A percentile compares a stretch with the other conserved stretches of the same genome.
phyloP scores from a whole-genome alignment of 2,888 invertebrate species.

The Pheosia tremula region DNA sequence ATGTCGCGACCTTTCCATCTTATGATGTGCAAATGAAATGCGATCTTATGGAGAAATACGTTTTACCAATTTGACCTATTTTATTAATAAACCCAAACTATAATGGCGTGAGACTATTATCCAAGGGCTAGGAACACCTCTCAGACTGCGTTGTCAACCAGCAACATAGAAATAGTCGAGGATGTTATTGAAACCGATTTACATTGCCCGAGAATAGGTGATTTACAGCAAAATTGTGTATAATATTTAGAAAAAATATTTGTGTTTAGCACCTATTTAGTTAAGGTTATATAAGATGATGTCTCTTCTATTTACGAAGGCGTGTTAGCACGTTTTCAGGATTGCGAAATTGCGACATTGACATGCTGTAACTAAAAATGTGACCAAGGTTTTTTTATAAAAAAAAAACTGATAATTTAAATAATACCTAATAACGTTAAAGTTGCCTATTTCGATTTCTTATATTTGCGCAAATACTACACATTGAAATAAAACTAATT shows the following conservation, averaged over 20 bases:
- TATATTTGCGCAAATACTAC: too few relatives aligned
- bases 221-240: too few relatives aligned
- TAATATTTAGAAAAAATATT: background rate
- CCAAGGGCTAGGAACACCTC: background rate
- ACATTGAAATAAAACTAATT: too few relatives aligned
- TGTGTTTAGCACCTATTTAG: background rate
- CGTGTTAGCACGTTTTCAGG: conserved; percentile 4
- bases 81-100: too few relatives aligned
- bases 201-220: background rate
- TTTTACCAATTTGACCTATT: too few relatives aligned
- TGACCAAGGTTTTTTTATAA: conserved; percentile 2
- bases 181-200: background rate
- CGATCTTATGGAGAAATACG: too few relatives aligned
- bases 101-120: too few relatives aligned
- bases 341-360: conserved; percentile 7
- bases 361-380: background rate
- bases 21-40: too few relatives aligned
- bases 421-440: background rate
- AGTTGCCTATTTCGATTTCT: too few relatives aligned
- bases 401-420: background rate
- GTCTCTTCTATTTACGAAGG: background rate
- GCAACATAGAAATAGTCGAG: background rate
- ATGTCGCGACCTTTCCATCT: too few relatives aligned
- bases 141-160: background rate
- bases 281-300: conserved; percentile 8